Base-by-base conservation (phyloP, 2,888 invertebrate genomes). In the Lypha dubia region DNA sequence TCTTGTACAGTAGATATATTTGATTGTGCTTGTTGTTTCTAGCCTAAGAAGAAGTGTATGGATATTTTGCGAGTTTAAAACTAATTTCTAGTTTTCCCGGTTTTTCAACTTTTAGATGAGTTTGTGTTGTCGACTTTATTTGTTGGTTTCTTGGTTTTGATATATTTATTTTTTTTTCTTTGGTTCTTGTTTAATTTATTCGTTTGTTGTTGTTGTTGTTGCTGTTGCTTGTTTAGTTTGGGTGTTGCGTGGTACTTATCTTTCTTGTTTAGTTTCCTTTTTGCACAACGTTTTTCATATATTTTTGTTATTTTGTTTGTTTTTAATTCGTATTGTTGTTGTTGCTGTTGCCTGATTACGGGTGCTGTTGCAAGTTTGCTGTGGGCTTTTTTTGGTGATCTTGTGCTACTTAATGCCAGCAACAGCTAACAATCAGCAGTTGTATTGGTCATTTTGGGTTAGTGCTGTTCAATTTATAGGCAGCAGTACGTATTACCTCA, bases 51-150 rank as follows among this genome's bases (percentile, higher is more conserved):
- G 41, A 32, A 15, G 68, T 8, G 20, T 63, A 24, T 46, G 11
- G 32, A 63, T 82, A 62, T 71, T 75, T 77, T 73, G 84, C 63
- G 62, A 44, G 63, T 79, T 65, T n/a, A n/a, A 65, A 53, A 56
- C 62, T 65, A 77, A 83, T 86, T 83, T 86, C 86, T 81, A 79
- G 86, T 86, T 84, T 86, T 83, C 81, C 86, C 86, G 83, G 83
- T 86, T 86, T 86, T 68, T 32, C 77, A 74, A 81, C 80, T 84
- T 73, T 84, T 62, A 49, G 67, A 73, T 67, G 73, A 62, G 67
- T 73, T 75, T 49, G 62, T 70, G 38, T 77, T 51, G 11, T 62
- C 17, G 41, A 35, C 2, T 63, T 74, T 17, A 1, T 38, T 41
- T 44, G 28, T 44, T 24, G 22, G 62, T 44, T 41, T 46, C 41